Percentiles rank a stretch among this genome's conserved stretches.
These are phyloP conservation scores for Lucilia sericata DNA, from an alignment of 1,140 invertebrate genomes.

Conservation along the genomic window DNA sequence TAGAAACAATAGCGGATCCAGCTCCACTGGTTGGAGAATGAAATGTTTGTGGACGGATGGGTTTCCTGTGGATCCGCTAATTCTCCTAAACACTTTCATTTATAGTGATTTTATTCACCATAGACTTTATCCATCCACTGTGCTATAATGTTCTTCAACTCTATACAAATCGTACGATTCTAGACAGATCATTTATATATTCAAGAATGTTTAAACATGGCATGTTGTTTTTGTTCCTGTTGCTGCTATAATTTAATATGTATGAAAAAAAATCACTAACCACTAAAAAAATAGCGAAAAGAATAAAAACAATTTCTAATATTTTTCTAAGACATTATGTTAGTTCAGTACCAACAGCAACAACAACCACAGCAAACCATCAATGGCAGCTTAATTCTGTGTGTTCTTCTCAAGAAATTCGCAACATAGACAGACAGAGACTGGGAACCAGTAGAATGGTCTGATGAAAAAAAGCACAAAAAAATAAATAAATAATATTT, in stretches of 20 bases:
- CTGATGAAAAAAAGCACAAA: not conserved
- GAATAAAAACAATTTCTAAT: conserved; percentile 26
- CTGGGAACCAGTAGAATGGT: not conserved
- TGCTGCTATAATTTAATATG: conserved; percentile 7
- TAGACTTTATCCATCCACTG: not conserved
- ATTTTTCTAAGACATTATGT: conserved; percentile 18
- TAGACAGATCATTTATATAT: conserved; percentile 23
- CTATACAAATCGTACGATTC: not conserved
- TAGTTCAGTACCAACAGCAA: not conserved
- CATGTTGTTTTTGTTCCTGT: conserved; percentile 6
- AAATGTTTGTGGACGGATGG: too few relatives aligned
- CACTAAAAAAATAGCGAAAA: conserved; percentile 1
- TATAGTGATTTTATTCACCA: too few relatives aligned
- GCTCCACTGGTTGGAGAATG: too few relatives aligned
- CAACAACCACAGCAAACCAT: not conserved
- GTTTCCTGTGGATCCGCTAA: too few relatives aligned
- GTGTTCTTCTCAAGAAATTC: not conserved
- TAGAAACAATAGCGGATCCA: too few relatives aligned
- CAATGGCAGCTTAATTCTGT: not conserved
- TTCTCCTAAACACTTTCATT: too few relatives aligned
- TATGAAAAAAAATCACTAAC: not conserved
- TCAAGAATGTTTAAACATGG: conserved; percentile 13
- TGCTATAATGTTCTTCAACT: not conserved
- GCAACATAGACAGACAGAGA: not conserved
- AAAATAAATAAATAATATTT: not conserved